These are phyloP conservation scores for Drosophila monieri DNA, from an alignment of 2,888 invertebrate species.

Conservation along the genomic window DNA sequence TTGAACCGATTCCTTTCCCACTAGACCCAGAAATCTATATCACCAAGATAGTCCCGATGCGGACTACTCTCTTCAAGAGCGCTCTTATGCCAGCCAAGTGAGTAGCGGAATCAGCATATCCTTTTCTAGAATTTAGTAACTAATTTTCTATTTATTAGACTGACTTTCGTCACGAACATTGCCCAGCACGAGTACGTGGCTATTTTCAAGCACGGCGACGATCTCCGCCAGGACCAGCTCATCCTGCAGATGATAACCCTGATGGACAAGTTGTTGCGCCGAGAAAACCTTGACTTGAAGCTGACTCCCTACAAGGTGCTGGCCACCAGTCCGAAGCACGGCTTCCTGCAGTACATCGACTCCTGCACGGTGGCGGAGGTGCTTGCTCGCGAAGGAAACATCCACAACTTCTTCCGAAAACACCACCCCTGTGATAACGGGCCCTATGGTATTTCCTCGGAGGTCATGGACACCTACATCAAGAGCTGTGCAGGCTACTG, in stretches of 20 bases:
- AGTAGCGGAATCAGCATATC: conserved; percentile 40
- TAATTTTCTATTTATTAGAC: conserved; percentile 82
- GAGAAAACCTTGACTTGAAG: conserved; percentile 98
- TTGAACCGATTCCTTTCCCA: conserved; percentile 97
- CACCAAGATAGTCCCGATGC: conserved; percentile 93
- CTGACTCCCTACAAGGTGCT: conserved; percentile 97
- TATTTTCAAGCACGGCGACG: conserved; percentile 99
- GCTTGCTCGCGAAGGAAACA: conserved; percentile 92
- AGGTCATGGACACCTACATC: conserved; percentile 99
- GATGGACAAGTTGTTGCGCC: conserved; percentile 97
- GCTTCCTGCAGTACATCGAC: conserved; percentile 98
- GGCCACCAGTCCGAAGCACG: conserved; percentile 97
- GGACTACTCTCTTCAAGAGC: conserved; percentile 97
- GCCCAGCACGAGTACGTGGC: conserved; percentile 91
- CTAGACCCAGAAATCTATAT: conserved; percentile 96
- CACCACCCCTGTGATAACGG: conserved; percentile 94
- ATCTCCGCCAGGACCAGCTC: conserved; percentile 97
- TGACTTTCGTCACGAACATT: conserved; percentile 93
- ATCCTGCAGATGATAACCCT: conserved; percentile 98
- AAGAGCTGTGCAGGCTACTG: conserved; percentile 98
- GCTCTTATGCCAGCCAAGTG: conserved; percentile 95
- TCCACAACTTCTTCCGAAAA: conserved; percentile 96
- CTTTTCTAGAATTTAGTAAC: neutral
- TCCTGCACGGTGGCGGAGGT: conserved; percentile 97
- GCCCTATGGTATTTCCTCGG: conserved; percentile 95